Conservation (phyloP, 2,113 vertebrate species). For the Hippoglossus stenolepis region DNA sequence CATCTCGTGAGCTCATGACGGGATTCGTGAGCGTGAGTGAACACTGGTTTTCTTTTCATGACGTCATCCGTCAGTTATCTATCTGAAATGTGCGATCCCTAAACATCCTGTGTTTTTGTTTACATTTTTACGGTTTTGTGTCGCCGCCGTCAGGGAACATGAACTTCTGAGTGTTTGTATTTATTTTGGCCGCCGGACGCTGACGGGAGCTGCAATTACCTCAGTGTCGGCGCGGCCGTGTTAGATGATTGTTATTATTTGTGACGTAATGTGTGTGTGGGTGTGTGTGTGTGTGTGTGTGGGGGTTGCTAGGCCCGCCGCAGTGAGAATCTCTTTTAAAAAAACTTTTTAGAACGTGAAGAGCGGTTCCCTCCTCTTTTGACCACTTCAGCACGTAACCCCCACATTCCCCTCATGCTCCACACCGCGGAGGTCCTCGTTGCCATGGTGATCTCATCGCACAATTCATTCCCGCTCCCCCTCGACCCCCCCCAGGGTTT, state of each 20-base stretch:
- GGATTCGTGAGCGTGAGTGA: no score
- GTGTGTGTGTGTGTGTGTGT: constrained; percentile 19
- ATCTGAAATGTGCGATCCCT: constrained; percentile 48
- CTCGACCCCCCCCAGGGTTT: constrained; percentile 35
- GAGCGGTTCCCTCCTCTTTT: constrained; percentile 57
- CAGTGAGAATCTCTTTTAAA: constrained; percentile 57
- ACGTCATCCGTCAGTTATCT: constrained; percentile 9
- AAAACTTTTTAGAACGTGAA: constrained; percentile 23
- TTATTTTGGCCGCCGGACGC: constrained; percentile 60
- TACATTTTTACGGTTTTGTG: constrained; percentile 28
- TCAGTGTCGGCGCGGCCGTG: constrained; percentile 26
- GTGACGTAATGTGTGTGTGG: constrained; percentile 50
- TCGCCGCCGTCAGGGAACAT: constrained; percentile 47
- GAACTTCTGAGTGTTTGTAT: constrained; percentile 54
- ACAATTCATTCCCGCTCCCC: constrained; percentile 54
- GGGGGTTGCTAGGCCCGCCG: constrained; percentile 27
- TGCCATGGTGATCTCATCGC: constrained; percentile 74
- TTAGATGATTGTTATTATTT: constrained; percentile 62
- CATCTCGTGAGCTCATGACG: no score
- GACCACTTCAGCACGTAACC: constrained; percentile 49
- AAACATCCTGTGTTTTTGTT: constrained; percentile 35
- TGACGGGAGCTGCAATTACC: constrained; percentile 48
- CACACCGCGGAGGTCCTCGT: constrained; percentile 60
- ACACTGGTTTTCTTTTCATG: background rate
- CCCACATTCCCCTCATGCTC: constrained; percentile 55